Evolutionary conservation across 1,140 invertebrate genomes (phyloP).

Genomic region (Sesamia nonagrioides): DNA sequence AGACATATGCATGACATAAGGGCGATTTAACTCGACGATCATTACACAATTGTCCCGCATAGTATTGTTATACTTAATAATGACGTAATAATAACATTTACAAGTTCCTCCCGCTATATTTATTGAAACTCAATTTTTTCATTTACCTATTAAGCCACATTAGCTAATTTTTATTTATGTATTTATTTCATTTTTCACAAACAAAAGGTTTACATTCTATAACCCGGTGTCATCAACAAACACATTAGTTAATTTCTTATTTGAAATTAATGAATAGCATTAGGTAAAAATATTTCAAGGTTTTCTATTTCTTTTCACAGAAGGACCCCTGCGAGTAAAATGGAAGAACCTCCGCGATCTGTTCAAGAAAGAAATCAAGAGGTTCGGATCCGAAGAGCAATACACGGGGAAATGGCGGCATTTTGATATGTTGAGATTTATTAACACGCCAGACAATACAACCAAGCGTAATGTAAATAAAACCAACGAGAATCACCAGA

Average conservation of each 20-base stretch:
- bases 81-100: too few species aligned
- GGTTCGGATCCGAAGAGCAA: slow-evolving; percentile 45
- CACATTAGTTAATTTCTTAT: too few species aligned
- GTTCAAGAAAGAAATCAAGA: slow-evolving; percentile 65
- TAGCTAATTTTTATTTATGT: too few species aligned
- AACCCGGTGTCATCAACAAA: too few species aligned
- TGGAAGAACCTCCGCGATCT: slow-evolving; percentile 71
- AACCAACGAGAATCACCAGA: background rate
- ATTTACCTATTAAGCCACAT: too few species aligned
- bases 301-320: slow-evolving; percentile 57
- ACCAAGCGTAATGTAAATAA: background rate
- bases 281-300: too few species aligned
- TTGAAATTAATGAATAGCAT: too few species aligned
- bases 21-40: background rate
- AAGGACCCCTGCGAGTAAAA: slow-evolving; percentile 59
- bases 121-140: too few species aligned
- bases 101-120: background rate
- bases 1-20: background rate
- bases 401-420: slow-evolving; percentile 67
- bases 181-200: too few species aligned
- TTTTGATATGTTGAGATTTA: slow-evolving; percentile 63
- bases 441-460: slow-evolving; percentile 13
- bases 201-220: too few species aligned
- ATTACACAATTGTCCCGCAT: slow-evolving; percentile 22
- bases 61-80: background rate